These are phyloP conservation scores for Protobothrops flavoviridis DNA, from an alignment of 2,113 vertebrate genomes.

Conservation along the genomic window DNA sequence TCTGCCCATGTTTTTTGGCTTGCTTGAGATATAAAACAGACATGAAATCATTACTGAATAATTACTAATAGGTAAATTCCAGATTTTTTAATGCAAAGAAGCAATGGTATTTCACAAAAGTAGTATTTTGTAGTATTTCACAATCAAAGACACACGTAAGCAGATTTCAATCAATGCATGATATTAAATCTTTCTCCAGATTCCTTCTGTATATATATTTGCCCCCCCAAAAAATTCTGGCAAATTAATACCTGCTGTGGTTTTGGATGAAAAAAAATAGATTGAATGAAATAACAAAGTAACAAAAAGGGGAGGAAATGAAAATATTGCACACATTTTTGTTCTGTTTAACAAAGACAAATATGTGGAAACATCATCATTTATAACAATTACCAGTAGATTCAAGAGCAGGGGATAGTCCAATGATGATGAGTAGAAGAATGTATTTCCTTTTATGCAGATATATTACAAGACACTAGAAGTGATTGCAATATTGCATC, in stretches of 20 bases:
- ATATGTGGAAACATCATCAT: not conserved
- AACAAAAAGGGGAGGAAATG: not conserved
- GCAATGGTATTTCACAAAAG: conserved; percentile 35
- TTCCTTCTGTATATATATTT: conserved; percentile 61
- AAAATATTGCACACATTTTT: not conserved
- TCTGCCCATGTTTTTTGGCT: not conserved
- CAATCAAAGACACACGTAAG: conserved; percentile 59
- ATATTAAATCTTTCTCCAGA: conserved; percentile 54
- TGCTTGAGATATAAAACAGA: not conserved
- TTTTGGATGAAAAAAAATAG: conserved; percentile 44
- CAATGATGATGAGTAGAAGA: not conserved
- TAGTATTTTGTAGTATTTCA: conserved; percentile 47
- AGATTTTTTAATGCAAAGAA: conserved; percentile 18
- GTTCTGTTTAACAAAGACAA: conserved; percentile 14
- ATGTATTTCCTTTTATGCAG: not conserved
- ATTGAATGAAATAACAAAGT: conserved; percentile 31
- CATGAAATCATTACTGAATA: conserved; percentile 22
- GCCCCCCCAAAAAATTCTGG: conserved; percentile 27
- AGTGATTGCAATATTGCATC: not conserved
- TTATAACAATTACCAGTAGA: not conserved
- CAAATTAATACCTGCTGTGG: conserved; percentile 51
- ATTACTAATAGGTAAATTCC: conserved; percentile 41
- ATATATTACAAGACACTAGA: not conserved
- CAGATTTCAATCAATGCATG: conserved; percentile 57
- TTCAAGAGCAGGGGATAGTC: not conserved